These are phyloP conservation scores for Sebastes hubbsi DNA, from an alignment of 2,797 vertebrate genomes.

Conservation along the genomic window DNA sequence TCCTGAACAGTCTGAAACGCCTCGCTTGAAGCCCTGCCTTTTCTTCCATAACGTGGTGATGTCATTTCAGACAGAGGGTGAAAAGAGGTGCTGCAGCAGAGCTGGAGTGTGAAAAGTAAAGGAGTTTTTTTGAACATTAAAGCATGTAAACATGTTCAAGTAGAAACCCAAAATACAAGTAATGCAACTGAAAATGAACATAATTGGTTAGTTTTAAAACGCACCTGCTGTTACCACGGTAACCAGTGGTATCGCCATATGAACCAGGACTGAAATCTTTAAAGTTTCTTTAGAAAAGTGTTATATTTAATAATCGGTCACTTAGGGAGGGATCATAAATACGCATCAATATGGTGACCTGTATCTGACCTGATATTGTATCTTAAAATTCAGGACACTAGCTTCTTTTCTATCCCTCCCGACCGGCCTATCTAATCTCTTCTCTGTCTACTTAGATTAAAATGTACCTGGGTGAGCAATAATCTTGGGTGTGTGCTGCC, in stretches of 20 bases:
- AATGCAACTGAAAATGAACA: no score
- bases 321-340: not conserved
- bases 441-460: not conserved
- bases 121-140: no score
- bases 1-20: no score
- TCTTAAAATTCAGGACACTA: not conserved
- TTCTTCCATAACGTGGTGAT: no score
- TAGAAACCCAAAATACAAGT: no score
- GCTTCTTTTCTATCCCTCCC: not conserved
- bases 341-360: not conserved
- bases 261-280: not conserved
- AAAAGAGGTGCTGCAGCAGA: no score
- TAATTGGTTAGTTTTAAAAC: no score
- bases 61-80: no score
- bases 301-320: not conserved
- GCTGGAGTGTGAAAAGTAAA: no score
- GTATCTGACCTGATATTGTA: not conserved
- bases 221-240: not conserved
- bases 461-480: not conserved
- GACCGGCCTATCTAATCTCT: not conserved
- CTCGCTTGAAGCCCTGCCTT: no score
- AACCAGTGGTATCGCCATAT: not conserved
- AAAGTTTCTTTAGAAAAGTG: no score
- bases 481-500: not conserved
- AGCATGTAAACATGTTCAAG: no score